Conservation (phyloP, 2,888 invertebrate genomes). For the Creontiades dilutus region DNA sequence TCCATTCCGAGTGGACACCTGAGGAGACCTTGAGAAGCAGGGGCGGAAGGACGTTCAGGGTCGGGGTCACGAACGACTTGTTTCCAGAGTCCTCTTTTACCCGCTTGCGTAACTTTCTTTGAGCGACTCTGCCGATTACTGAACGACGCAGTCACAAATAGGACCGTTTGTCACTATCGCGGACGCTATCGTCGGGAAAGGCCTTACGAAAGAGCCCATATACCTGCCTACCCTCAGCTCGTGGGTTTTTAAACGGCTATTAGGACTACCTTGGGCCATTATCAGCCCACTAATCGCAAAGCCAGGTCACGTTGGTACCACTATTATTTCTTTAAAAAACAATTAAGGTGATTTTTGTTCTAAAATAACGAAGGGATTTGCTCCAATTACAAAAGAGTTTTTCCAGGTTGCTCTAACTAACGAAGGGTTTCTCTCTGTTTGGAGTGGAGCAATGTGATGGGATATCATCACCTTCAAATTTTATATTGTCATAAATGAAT, state of each 20-base stretch:
- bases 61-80: conserved; percentile 46
- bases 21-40: conserved; percentile 19
- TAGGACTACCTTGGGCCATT: conserved; percentile 14
- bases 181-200: not conserved
- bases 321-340: not conserved
- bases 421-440: too few relatives aligned
- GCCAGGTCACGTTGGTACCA: not conserved
- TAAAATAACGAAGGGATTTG: too few relatives aligned
- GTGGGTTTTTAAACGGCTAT: not conserved
- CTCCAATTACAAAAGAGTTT: not conserved
- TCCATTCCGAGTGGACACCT: conserved; percentile 20
- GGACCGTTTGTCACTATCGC: conserved; percentile 38
- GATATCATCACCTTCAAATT: too few relatives aligned
- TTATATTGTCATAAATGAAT: too few relatives aligned
- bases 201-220: conserved; percentile 24
- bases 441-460: too few relatives aligned
- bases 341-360: not conserved
- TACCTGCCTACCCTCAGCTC: not conserved
- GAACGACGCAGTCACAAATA: not conserved
- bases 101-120: conserved; percentile 1
- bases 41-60: conserved; percentile 35
- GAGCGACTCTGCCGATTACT: not conserved
- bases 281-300: not conserved
- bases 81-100: not conserved
- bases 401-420: not conserved